These are phyloP conservation scores for Bryconaethiops microstoma DNA, from an alignment of 2,797 vertebrate species.

Conservation along the genomic window DNA sequence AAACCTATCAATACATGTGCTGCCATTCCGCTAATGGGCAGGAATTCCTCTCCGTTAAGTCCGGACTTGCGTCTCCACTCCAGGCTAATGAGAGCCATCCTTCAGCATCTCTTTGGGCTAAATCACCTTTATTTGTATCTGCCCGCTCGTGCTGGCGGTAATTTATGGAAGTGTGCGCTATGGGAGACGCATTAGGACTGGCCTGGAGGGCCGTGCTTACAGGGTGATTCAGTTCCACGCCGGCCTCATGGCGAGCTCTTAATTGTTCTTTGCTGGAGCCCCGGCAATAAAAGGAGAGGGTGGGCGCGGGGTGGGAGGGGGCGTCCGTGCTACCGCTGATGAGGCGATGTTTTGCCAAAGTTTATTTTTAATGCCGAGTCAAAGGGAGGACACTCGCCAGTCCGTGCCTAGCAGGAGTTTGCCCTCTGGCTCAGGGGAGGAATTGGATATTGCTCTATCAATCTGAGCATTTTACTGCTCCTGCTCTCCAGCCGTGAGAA, in stretches of 20 bases:
- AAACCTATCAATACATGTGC: constrained; percentile 83
- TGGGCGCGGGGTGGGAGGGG: constrained; percentile 36
- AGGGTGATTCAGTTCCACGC: constrained; percentile 64
- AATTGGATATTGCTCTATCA: constrained; percentile 77
- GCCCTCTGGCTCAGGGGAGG: constrained; percentile 74
- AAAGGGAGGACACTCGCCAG: constrained; percentile 71
- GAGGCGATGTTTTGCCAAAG: constrained; percentile 65
- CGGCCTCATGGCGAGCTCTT: constrained; percentile 67
- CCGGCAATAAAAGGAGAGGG: constrained; percentile 65
- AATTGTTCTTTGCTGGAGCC: constrained; percentile 73
- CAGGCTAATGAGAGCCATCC: constrained; percentile 84
- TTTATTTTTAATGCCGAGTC: constrained; percentile 74
- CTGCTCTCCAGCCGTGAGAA: constrained; percentile 72
- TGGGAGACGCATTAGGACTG: constrained; percentile 71
- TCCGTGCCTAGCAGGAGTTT: constrained; percentile 69
- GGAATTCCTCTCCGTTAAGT: constrained; percentile 84
- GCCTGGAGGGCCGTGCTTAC: constrained; percentile 61
- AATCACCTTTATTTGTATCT: constrained; percentile 89
- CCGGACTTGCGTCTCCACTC: constrained; percentile 81
- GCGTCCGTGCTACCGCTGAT: constrained; percentile 68
- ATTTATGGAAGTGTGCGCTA: constrained; percentile 77
- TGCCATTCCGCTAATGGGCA: constrained; percentile 82
- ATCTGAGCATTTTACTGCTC: constrained; percentile 75
- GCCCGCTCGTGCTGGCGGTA: constrained; percentile 73
- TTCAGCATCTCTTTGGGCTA: constrained; percentile 85